A percentile compares a stretch with the other conserved stretches of the same genome.
Evolutionary conservation across 2,113 vertebrate species (phyloP).

Genomic region (Spea multiplicata): DNA sequence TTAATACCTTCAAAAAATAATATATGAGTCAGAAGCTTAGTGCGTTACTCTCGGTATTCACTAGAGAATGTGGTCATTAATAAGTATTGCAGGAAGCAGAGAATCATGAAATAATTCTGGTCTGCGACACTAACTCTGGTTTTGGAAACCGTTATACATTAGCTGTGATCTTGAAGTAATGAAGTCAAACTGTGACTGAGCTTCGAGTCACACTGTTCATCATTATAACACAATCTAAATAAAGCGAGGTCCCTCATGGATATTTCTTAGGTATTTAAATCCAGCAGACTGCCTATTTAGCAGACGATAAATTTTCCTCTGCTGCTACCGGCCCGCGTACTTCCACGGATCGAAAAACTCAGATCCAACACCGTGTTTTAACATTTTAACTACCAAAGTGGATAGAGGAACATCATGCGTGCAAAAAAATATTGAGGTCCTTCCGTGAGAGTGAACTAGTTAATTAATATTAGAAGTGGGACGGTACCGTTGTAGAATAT

Average conservation of each 20-base stretch:
- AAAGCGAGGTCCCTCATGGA: not conserved
- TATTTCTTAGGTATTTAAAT: slow-evolving; percentile 7
- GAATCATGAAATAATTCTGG: slow-evolving; percentile 1
- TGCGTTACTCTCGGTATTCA: not conserved
- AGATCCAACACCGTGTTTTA: not conserved
- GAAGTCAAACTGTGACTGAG: not conserved
- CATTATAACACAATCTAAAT: slow-evolving; percentile 29
- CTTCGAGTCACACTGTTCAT: slow-evolving; percentile 10
- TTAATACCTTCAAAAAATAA: too few relatives aligned
- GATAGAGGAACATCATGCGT: not conserved
- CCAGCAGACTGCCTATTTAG: slow-evolving; percentile 8
- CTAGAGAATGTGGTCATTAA: not conserved
- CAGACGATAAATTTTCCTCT: not conserved
- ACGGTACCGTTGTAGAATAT: not conserved
- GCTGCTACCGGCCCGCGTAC: not conserved
- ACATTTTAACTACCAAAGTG: not conserved
- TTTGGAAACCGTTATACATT: not conserved
- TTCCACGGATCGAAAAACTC: not conserved
- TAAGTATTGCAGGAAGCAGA: not conserved
- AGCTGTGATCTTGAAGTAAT: not conserved
- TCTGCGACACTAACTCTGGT: not conserved
- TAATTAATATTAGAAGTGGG: not conserved
- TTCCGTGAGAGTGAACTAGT: not conserved
- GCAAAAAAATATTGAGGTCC: not conserved
- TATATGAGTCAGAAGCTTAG: not conserved